Base-by-base conservation (phyloP, 2,888 invertebrate species). In the Tribolium freemani region DNA sequence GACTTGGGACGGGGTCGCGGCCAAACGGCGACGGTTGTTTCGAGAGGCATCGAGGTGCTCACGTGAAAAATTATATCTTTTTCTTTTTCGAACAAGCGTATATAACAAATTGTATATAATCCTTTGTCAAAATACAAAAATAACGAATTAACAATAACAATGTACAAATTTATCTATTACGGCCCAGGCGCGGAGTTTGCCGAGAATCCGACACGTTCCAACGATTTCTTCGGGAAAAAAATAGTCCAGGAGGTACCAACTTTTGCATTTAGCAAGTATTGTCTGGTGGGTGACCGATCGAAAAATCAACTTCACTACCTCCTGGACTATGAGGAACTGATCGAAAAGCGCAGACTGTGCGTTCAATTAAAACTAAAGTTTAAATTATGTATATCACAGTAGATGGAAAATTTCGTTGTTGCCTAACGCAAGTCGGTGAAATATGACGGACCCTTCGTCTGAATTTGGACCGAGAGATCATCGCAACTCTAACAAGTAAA, bases 131-230 rank as follows among this genome's bases (percentile, higher is more conserved):
- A 82, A 83, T 86, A 85, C 81, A 85, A 86, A 85, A 86, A 85
- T 86, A 85, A 85, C 83, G 82, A 82, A 83, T 83, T 79, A 85
- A 84, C 85, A 83, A 83, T 83, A 84, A 84, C 84, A 84, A 83
- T 81, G 75, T 81, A 78, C 76, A 74, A 61, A 56, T 61, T 73
- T 71, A 51, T 68, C 69, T 70, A 67, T 54, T 30, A 46, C 51
- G 58, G 57, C 58, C 68, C 58, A 10, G 38, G 63, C 66, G 56
- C 44, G 48, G 56, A 48, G 48, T 57, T 38, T 45, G 5, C 53
- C 20, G 20, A 30, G 26, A 30, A 21, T n/a, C 16, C 48, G 58
- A 38, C 31, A 21, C 53, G 57, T 26, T 10, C 56, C 44, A 10
- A 56, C 21, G 51, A 69, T 69, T 50, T 16, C 2, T 50, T 16